These are phyloP conservation scores for Trissolcus basalis DNA, from an alignment of 1,140 invertebrate species.

Conservation along the genomic window DNA sequence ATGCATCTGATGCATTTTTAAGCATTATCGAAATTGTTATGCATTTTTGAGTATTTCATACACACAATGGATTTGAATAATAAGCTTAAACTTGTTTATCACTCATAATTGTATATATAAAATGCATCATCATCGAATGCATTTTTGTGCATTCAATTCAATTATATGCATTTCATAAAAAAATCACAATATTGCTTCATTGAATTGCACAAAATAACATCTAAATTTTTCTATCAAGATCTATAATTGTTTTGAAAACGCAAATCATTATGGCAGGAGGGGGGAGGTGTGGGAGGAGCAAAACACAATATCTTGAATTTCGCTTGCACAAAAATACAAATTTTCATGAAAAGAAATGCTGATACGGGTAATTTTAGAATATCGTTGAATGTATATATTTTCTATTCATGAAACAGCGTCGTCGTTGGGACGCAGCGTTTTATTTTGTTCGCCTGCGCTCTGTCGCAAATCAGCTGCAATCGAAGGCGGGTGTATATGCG, in stretches of 20 bases:
- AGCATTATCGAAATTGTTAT: no score
- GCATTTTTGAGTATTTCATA: no score
- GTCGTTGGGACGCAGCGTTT: conserved; percentile 19
- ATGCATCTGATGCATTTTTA: no score
- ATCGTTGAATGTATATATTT: conserved; percentile 17
- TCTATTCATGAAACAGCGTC: conserved; percentile 25
- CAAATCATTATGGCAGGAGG: neutral
- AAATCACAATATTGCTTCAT: no score
- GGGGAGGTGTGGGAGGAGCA: neutral
- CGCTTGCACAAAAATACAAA: conserved; percentile 1
- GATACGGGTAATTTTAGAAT: conserved; percentile 21
- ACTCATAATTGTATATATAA: no score
- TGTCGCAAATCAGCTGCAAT: conserved; percentile 12
- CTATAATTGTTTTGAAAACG: neutral
- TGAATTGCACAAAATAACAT: no score
- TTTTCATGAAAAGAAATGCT: conserved; percentile 20
- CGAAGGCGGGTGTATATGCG: conserved; percentile 2
- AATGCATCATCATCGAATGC: no score
- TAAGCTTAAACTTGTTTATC: no score
- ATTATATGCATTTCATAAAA: no score
- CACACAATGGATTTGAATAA: no score
- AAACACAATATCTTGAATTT: neutral
- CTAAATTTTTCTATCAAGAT: no score
- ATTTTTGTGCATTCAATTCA: no score
- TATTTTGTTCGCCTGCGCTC: conserved; percentile 28